Evolutionary conservation across 2,888 invertebrate genomes (phyloP).

Genomic region (Zele albiditarsus): DNA sequence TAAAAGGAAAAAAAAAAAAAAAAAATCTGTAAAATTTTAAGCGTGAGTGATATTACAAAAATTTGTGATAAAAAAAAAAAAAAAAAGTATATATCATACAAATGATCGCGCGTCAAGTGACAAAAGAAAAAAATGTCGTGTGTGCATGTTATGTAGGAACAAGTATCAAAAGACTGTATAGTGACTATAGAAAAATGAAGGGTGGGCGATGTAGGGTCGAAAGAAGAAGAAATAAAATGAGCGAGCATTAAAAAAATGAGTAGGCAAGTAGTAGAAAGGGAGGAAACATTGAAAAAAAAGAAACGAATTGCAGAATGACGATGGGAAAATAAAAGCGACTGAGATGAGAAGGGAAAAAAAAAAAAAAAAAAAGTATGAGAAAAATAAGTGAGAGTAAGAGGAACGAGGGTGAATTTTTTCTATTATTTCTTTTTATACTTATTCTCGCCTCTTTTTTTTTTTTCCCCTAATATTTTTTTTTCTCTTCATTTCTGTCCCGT

Average conservation of each 20-base stretch:
- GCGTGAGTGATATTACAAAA: constrained; percentile 13
- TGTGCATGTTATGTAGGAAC: constrained; percentile 22
- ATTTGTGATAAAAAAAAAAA: constrained; percentile 16
- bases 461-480: neutral
- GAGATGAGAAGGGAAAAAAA: constrained; percentile 2
- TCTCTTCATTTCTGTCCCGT: neutral
- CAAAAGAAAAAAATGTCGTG: constrained; percentile 35
- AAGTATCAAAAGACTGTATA: constrained; percentile 22
- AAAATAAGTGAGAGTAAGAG: neutral
- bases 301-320: constrained; percentile 26
- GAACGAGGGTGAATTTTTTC: neutral
- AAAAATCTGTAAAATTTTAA: too few species aligned
- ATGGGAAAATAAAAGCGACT: constrained; percentile 32
- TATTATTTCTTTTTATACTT: neutral
- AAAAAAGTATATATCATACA: constrained; percentile 26
- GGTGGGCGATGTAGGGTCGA: constrained; percentile 8
- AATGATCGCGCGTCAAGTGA: constrained; percentile 33
- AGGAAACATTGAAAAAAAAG: constrained; percentile 22
- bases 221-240: constrained; percentile 25
- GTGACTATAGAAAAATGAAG: neutral
- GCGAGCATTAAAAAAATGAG: constrained; percentile 31
- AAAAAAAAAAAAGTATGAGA: neutral
- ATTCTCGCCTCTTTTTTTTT: neutral
- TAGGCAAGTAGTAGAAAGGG: constrained; percentile 12
- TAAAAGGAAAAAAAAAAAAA: neutral